Conservation (phyloP, 1,140 invertebrate genomes). For the Macrostomum lignano region DNA sequence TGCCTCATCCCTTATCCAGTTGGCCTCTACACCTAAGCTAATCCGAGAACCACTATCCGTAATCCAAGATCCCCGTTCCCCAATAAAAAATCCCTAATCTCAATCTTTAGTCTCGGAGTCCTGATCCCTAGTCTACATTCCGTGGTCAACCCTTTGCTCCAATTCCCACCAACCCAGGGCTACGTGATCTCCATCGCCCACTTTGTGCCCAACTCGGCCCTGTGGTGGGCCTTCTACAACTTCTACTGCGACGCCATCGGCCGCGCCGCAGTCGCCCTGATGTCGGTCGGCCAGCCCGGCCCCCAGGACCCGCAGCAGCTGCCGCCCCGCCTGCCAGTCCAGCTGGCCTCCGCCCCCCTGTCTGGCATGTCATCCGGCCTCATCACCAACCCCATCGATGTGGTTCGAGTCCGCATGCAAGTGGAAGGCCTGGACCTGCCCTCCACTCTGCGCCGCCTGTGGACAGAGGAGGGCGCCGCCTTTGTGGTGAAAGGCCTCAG, state of each 20-base stretch:
- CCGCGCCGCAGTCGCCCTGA: too few species aligned
- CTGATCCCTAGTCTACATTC: too few species aligned
- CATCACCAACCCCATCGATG: slow-evolving; percentile 74
- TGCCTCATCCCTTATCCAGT: too few species aligned
- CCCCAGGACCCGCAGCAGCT: slow-evolving; percentile 37
- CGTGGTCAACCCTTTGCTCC: too few species aligned
- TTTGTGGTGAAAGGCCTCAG: slow-evolving; percentile 70
- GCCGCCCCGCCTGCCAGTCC: slow-evolving; percentile 53
- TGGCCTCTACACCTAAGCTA: too few species aligned
- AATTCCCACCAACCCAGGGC: too few species aligned
- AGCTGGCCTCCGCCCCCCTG: slow-evolving; percentile 56
- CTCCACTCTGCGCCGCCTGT: slow-evolving; percentile 31
- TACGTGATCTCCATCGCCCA: slow-evolving; percentile 62
- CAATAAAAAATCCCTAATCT: too few species aligned
- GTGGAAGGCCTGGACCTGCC: slow-evolving; percentile 21
- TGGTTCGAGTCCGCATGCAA: slow-evolving; percentile 59
- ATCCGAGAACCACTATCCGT: too few species aligned
- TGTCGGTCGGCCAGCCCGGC: too few species aligned
- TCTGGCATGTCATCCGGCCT: slow-evolving; percentile 66
- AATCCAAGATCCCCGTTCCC: too few species aligned
- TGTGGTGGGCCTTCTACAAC: slow-evolving; percentile 86
- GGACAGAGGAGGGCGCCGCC: slow-evolving; percentile 51
- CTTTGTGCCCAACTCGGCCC: slow-evolving; percentile 71
- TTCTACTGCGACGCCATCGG: slow-evolving; percentile 58
- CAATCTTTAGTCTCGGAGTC: too few species aligned